phyloP scores from a whole-genome alignment of 2,888 invertebrate genomes.

The Auanema freiburgensis region DNA sequence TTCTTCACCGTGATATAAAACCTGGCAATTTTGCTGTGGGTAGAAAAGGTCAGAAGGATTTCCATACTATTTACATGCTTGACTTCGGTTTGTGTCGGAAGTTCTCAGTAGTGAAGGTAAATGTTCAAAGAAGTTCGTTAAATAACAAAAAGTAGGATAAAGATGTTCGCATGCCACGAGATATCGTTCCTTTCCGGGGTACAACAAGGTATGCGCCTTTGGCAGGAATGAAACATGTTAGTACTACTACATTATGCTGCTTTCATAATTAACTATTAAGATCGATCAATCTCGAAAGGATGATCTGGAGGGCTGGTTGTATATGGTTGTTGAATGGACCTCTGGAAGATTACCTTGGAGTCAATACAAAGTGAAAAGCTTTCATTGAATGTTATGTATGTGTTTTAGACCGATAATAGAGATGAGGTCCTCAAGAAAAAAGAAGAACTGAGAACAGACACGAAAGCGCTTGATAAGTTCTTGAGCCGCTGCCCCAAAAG shows the following conservation, averaged over 20 bases:
- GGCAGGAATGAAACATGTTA: conserved; percentile 34
- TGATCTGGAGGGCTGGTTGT: conserved; percentile 57
- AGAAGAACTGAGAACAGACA: conserved; percentile 30
- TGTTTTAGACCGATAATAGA: conserved; percentile 30
- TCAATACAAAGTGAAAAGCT: conserved; percentile 26
- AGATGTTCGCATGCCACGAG: conserved; percentile 41
- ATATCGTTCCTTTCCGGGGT: conserved; percentile 50
- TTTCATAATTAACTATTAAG: conserved; percentile 3
- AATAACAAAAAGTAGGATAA: conserved; percentile 7
- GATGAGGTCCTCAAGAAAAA: conserved; percentile 48
- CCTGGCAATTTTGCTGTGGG: conserved; percentile 53
- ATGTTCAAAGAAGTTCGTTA: no score
- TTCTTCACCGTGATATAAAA: conserved; percentile 51
- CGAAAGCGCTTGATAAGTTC: conserved; percentile 32
- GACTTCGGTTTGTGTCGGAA: conserved; percentile 56
- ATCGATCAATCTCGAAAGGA: conserved; percentile 53
- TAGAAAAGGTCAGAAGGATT: conserved; percentile 35
- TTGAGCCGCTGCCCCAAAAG: conserved; percentile 34
- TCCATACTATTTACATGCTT: conserved; percentile 50
- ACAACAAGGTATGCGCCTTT: conserved; percentile 56
- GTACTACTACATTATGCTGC: neutral
- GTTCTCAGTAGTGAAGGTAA: conserved; percentile 17
- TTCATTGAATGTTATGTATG: neutral
- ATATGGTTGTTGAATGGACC: conserved; percentile 60
- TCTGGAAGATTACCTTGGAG: conserved; percentile 51